Conservation (phyloP, 2,113 vertebrate species). For the Crotalus tigris region DNA sequence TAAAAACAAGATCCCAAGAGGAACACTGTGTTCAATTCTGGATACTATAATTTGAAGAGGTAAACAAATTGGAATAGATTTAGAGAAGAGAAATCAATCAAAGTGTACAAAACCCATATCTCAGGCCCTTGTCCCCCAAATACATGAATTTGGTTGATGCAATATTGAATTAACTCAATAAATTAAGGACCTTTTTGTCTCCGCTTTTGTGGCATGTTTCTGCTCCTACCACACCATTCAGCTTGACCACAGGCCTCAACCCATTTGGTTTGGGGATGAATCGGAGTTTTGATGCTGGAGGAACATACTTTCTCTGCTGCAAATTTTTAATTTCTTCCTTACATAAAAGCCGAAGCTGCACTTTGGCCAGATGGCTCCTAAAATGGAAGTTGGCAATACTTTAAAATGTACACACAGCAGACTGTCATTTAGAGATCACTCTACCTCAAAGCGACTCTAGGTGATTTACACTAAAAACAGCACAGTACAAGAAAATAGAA, state of each 20-base stretch:
- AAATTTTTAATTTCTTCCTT: conserved; percentile 66
- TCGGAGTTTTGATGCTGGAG: conserved; percentile 75
- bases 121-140: not conserved
- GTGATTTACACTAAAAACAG: not conserved
- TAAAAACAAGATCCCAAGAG: not conserved
- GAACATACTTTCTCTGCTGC: conserved; percentile 39
- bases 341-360: conserved; percentile 74
- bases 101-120: not conserved
- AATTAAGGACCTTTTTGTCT: conserved; percentile 55
- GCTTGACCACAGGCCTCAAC: conserved; percentile 85
- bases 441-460: not conserved
- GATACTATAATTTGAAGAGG: not conserved
- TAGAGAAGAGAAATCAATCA: not conserved
- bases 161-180: not conserved
- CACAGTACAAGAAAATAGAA: not conserved
- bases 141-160: not conserved
- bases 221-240: conserved; percentile 54
- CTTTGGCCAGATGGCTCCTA: conserved; percentile 80
- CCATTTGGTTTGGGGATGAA: conserved; percentile 87
- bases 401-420: not conserved
- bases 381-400: conserved; percentile 34
- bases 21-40: not conserved
- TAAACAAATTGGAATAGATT: not conserved
- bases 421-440: not conserved
- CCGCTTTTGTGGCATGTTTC: conserved; percentile 40